Evolutionary conservation across 2,797 vertebrate genomes (phyloP).

Genomic region (Enteromius thamalakanensis): DNA sequence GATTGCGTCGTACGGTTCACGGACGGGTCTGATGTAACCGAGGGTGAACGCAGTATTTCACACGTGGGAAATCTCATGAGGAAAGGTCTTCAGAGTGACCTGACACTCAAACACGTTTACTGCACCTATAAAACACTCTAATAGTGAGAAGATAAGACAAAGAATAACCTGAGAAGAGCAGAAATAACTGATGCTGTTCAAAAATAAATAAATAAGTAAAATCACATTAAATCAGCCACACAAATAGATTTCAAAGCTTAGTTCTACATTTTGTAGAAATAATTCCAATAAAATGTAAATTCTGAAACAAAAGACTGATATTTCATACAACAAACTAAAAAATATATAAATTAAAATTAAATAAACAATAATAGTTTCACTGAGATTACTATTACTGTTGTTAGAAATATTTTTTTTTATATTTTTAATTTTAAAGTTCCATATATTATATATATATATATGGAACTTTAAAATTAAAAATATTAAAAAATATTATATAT

Average conservation of each 20-base stretch:
- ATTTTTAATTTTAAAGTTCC: too few relatives aligned
- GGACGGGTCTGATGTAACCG: constrained; percentile 35
- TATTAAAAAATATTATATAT: too few relatives aligned
- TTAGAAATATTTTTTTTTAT: too few relatives aligned
- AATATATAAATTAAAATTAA: too few relatives aligned
- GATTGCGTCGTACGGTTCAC: constrained; percentile 54
- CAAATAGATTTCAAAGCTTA: not conserved
- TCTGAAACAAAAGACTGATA: not conserved
- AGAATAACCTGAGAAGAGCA: constrained; percentile 12
- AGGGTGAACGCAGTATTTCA: constrained; percentile 46
- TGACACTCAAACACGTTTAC: constrained; percentile 39
- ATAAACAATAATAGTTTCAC: too few relatives aligned
- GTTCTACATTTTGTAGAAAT: not conserved
- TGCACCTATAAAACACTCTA: constrained; percentile 28
- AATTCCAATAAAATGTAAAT: not conserved
- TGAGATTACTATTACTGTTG: not conserved
- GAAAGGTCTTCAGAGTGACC: constrained; percentile 26
- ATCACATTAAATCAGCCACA: not conserved
- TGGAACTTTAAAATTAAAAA: too few relatives aligned
- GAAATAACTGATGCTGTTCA: constrained; percentile 3
- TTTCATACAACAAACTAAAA: not conserved
- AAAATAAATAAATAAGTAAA: not conserved
- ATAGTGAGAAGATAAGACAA: constrained; percentile 28
- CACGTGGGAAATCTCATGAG: constrained; percentile 22
- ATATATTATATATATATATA: too few relatives aligned